Percentiles rank a stretch among this genome's conserved stretches.
Evolutionary conservation across 30 jellyfish, hydroid and myxozoan genomes (phyloP).

Genomic region (Clytia hemisphaerica): DNA sequence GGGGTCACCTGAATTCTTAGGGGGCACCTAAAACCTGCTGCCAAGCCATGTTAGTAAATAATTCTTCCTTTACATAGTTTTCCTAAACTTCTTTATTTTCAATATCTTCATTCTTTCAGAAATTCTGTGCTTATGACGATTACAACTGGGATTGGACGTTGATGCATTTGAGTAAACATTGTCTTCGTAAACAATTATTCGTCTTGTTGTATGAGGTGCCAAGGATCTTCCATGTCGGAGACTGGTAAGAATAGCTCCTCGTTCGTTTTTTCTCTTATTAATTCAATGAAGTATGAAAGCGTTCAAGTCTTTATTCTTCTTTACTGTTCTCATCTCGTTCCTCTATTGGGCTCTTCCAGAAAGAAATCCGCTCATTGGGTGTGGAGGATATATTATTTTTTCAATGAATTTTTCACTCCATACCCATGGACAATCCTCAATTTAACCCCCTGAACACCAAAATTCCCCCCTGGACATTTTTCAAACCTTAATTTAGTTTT

Average conservation of each 20-base stretch:
- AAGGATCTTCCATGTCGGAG: constrained; percentile 79
- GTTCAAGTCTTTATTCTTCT: not conserved
- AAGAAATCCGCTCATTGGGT: no score
- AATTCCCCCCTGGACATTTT: not conserved
- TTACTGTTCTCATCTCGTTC: no score
- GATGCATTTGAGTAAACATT: constrained; percentile 55
- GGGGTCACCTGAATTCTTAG: no score
- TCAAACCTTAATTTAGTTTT: not conserved
- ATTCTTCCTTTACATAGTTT: no score
- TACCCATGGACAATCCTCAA: not conserved
- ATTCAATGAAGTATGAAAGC: not conserved
- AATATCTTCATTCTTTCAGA: constrained; percentile 8
- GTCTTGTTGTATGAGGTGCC: constrained; percentile 74
- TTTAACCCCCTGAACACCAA: not conserved
- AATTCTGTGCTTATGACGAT: constrained; percentile 78
- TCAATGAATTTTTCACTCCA: no score
- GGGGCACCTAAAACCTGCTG: no score
- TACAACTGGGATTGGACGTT: constrained; percentile 97
- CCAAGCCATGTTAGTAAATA: no score
- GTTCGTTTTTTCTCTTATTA: not conserved
- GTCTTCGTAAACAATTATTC: constrained; percentile 32
- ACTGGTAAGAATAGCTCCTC: constrained; percentile 55
- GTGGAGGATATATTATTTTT: no score
- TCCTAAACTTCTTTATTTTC: not conserved
- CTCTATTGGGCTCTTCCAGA: no score